Evolutionary conservation across 2,888 invertebrate genomes (phyloP), one percentile per base, ranked within the genome.

Genomic region (Drosophila quinaria): DNA sequence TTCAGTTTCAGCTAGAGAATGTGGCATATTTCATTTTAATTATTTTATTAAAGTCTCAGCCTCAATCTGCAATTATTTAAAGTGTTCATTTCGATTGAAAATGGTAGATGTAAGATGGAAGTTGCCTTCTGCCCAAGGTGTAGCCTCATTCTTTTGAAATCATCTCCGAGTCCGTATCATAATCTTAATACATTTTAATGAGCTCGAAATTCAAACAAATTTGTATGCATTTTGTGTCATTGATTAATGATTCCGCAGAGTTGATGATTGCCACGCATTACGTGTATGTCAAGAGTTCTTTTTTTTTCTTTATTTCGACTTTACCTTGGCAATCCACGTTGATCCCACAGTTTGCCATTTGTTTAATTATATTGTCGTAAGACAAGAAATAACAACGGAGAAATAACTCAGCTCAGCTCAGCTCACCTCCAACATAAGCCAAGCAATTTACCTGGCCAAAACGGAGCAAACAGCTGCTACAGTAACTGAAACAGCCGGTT

Each of bases 1-100:
- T 62, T 65, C 25, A 25, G 25, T 25, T 25, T 54, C 52, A 71
- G 61, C 66, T 46, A 42, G 50, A 54, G 52, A 75, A 69, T 78
- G 50, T 65, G 55, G 76, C 81, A 87, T 74, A 81, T 81, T 87
- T 85, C 67, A 65, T 77, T 89, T 81, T 81, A 87, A 81, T 85
- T 79, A 85, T 89, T 84, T 89, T 87, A 89, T 84, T 84, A 89
- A 89, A 77, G 74, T 46, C 56, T 67, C 69, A 44, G 68, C 52
- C 33, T 42, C 51, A 71, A 64, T 81, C 84, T 73, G 85, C 78
- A 87, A 84, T 84, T 81, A 87, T 76, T 84, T 78, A 75, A 84
- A 87, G 75, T 80, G 70, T 71, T 35, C 70, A 58, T 37, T 58
- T 58, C 6, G 66, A 64, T 52, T 49, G 75, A 73, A 61, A 42